Evolutionary conservation across 2,113 vertebrate genomes (phyloP), one percentile per base, ranked within the genome.

Genomic region (Microtus pennsylvanicus): DNA sequence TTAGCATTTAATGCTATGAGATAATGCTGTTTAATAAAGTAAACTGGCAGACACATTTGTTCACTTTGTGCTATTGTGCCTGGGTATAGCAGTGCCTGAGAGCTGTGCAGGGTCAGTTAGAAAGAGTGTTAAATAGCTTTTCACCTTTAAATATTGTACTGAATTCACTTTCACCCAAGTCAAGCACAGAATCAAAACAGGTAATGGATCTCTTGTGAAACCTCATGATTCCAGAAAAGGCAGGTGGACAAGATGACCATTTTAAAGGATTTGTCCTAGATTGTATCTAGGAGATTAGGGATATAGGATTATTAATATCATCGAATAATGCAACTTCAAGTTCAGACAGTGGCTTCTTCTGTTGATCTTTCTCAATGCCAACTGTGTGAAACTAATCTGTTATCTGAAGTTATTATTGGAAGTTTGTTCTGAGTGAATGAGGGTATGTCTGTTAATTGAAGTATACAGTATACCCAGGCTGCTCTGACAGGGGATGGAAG

Each of bases 31-130:
- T 78, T 69, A 92, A 67, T 55, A 74, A 93, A 50, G 93, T 78
- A 91, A 93, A 82, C 80, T 45, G 70, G 83, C 74, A 89, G 42
- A 82, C 7, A 69, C 65, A 74, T 47, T 94, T 94, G 75, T 95
- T 85, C 86, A 47, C 86, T 75, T 93, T 72, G 89, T 94, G 72
- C 80, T 26, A 82, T 89, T 92, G 55, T 86, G 81, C 76, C 28
- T 22, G 47, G 35, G 85, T 24, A 81, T 92, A 74, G 65, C 50
- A 75, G 67, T 94, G 85, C 16, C 88, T 52, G n/a, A 70, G 81
- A 52, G 78, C 17, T 16, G 22, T 72, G 2, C 77, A 75, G 42
- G 82, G 65, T 76, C 50, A 93, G 72, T 89, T 24, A 61, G 61
- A 81, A 92, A 76, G 81, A 70, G 82, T 28, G 28, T 63, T 95